Conservation (phyloP, 2,888 invertebrate species). For the Teinopalpus imperialis region DNA sequence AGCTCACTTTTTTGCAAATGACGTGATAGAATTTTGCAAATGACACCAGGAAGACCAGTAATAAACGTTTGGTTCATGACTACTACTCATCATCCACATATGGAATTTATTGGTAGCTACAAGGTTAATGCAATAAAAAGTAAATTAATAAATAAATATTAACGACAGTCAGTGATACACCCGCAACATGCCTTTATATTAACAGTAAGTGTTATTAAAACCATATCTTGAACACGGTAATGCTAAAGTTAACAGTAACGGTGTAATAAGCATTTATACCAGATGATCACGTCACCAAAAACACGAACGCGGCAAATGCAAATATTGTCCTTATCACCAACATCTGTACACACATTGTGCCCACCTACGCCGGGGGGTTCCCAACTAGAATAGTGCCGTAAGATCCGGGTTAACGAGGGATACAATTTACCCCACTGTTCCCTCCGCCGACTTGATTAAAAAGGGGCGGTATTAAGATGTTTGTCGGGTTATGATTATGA, state of each 20-base stretch:
- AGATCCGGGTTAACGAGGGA: constrained; percentile 20
- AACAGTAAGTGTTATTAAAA: no score
- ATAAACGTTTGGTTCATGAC: no score
- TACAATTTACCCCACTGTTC: constrained; percentile 7
- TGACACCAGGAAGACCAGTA: no score
- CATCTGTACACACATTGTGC: constrained; percentile 11
- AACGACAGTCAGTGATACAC: no score
- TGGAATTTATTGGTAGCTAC: no score
- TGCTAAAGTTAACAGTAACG: constrained; percentile 6
- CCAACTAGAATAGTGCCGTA: constrained; percentile 5
- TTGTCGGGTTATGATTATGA: constrained; percentile 11
- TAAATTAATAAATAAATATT: no score
- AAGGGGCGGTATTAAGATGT: constrained; percentile 16
- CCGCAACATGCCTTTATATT: no score
- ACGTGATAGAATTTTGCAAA: no score
- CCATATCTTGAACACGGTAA: background rate
- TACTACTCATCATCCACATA: no score
- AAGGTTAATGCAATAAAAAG: no score
- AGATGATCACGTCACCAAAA: constrained; percentile 17
- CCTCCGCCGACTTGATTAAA: constrained; percentile 19
- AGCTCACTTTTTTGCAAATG: no score
- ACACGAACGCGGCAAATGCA: constrained; percentile 9
- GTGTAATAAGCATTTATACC: constrained; percentile 13
- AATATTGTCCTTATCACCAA: constrained; percentile 18
- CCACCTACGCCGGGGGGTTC: constrained; percentile 10